Base-by-base conservation (phyloP, 1,140 invertebrate genomes). In the Trachymyrmex septentrionalis region DNA sequence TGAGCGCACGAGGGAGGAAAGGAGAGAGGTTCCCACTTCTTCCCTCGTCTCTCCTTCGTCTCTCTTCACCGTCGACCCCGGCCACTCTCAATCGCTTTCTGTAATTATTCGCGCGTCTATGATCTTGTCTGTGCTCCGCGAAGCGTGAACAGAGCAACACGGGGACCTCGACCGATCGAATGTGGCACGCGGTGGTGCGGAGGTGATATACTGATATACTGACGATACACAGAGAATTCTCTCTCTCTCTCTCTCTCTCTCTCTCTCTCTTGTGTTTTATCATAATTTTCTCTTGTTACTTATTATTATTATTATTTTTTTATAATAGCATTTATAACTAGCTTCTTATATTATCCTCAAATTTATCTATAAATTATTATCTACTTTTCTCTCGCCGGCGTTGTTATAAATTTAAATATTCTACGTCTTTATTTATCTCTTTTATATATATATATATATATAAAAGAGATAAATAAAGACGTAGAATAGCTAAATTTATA, bases 121-220 rank as follows among this genome's bases (percentile, higher is more conserved):
- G 86, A 82, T 82, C 86, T 85, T 86, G 88, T 88, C 91, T 81
- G 91, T 91, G 93, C 84, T 91, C 89, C 89, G 67, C 88, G 92
- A 86, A 93, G 93, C 93, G 91, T 94, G 91, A 94, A 94, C 89
- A 91, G 75, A 88, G 87, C 88, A 84, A 85, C 86, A 87, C 50
- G 66, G 88, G 89, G 90, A 91, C 92, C 92, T 92, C 92, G 91
- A 91, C 86, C 86, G 78, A 87, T 90, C 87, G 88, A 82, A 90
- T 76, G 80, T 85, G 48, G 88, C 77, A 90, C 88, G 87, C 76
- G 53, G 69, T 48, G 48, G 64, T 63, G 27, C 30, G 76, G 73
- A 34, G 59, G 55, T 50, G 77, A n/a, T 57, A 78, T 38, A 19
- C 21, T 34, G 30, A 34, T 57, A 78, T 38, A 77, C 34, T 27